These are phyloP conservation scores for Crambe crambe DNA, from an alignment of 37 sponge, comb jelly and placozoan genomes.

Conservation along the genomic window DNA sequence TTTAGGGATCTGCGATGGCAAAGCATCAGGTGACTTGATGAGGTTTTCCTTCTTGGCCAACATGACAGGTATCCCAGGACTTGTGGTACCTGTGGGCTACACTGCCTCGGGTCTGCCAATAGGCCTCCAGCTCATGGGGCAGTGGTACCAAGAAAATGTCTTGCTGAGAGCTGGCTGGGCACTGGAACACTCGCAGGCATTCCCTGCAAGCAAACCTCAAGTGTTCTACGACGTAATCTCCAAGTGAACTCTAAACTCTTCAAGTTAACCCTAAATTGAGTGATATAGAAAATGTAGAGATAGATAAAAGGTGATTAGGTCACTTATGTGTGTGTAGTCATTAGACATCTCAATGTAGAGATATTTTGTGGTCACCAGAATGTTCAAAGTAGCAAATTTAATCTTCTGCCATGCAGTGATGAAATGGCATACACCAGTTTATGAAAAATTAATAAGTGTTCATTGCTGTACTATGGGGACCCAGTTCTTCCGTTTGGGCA, in stretches of 20 bases:
- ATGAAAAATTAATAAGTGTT: too few relatives aligned
- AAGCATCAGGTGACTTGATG: slow-evolving; percentile 26
- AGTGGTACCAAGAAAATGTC: slow-evolving; percentile 85
- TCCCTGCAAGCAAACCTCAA: slow-evolving; percentile 35
- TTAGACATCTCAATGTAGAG: too few relatives aligned
- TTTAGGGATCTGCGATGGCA: slow-evolving; percentile 40
- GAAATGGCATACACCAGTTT: too few relatives aligned
- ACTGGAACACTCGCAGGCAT: slow-evolving; percentile 54
- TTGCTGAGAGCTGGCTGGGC: slow-evolving; percentile 70
- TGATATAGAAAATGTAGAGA: too few relatives aligned
- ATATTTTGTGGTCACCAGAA: too few relatives aligned
- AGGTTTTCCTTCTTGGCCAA: slow-evolving; percentile 67
- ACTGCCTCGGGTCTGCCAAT: slow-evolving; percentile 72
- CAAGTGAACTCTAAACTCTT: too few relatives aligned
- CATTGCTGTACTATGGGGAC: background rate
- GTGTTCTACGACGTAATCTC: slow-evolving; percentile 44
- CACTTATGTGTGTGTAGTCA: too few relatives aligned
- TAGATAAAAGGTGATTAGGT: too few relatives aligned
- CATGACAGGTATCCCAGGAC: slow-evolving; percentile 70
- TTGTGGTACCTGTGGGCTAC: slow-evolving; percentile 74
- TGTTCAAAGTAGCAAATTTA: too few relatives aligned
- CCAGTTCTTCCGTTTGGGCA: background rate
- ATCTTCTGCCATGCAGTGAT: too few relatives aligned
- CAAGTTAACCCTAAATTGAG: too few relatives aligned
- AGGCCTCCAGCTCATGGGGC: slow-evolving; percentile 85